These are phyloP conservation scores for Zeugodacus cucurbitae DNA, from an alignment of 1,140 invertebrate species.

Conservation along the genomic window DNA sequence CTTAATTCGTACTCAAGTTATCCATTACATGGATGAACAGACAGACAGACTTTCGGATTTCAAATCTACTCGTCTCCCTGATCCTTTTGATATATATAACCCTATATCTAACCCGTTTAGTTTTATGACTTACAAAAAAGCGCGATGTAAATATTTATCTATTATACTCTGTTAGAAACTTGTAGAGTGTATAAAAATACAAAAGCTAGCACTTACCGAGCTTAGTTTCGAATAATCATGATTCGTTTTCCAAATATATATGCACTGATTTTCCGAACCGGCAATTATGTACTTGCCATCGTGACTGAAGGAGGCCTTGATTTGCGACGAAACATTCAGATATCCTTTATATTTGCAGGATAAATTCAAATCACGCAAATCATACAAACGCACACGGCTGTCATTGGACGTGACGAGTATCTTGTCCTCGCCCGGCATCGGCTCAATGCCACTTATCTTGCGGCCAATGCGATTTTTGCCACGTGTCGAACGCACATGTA, in stretches of 20 bases:
- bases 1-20: too few relatives aligned
- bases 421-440: constrained; percentile 96
- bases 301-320: constrained; percentile 96
- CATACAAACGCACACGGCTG: constrained; percentile 95
- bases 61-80: too few relatives aligned
- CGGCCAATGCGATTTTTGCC: constrained; percentile 94
- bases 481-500: constrained; percentile 92
- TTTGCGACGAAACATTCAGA: constrained; percentile 96
- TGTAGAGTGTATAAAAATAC: neutral
- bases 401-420: constrained; percentile 98
- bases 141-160: too few relatives aligned
- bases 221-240: constrained; percentile 97
- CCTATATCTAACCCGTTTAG: too few relatives aligned
- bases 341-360: constrained; percentile 98
- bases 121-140: too few relatives aligned
- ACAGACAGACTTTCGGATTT: too few relatives aligned
- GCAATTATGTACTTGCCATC: constrained; percentile 97
- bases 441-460: constrained; percentile 98
- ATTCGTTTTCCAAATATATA: constrained; percentile 97
- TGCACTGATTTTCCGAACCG: constrained; percentile 97
- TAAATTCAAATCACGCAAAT: constrained; percentile 93
- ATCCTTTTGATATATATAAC: too few relatives aligned
- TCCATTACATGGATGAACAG: too few relatives aligned
- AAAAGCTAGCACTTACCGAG: constrained; percentile 72
- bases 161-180: too few relatives aligned